Percentiles rank a stretch among this genome's conserved stretches.
Evolutionary conservation across 2,797 vertebrate species (phyloP).

Genomic region (Acropternis orthonyx): DNA sequence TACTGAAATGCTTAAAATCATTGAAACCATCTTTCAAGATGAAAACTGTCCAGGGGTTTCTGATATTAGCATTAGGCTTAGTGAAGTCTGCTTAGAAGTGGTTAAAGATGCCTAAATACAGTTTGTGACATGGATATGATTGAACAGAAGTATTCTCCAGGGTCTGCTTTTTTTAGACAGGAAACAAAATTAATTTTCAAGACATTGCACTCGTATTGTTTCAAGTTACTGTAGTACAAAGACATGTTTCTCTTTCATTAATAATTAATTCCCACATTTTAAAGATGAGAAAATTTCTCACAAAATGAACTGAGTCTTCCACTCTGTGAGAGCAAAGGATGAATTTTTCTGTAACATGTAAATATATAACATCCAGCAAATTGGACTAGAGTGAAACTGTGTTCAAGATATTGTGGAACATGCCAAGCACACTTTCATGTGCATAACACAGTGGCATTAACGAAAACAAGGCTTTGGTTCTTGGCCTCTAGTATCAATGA

Average conservation of each 20-base stretch:
- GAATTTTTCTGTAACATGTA: background rate
- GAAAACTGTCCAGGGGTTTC: background rate
- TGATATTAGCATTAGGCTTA: background rate
- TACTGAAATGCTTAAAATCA: background rate
- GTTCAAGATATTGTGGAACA: background rate
- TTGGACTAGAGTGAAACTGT: background rate
- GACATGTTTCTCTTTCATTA: background rate
- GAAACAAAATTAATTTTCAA: constrained; percentile 26
- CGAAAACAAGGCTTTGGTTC: background rate
- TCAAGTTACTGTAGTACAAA: constrained; percentile 22
- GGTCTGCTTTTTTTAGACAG: background rate
- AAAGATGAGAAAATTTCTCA: background rate
- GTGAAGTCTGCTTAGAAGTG: background rate
- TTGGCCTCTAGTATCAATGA: background rate
- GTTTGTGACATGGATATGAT: background rate
- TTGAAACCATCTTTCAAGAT: background rate
- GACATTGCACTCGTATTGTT: background rate
- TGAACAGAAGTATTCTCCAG: background rate
- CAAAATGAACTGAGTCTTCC: background rate
- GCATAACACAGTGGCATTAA: background rate
- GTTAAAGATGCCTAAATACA: background rate
- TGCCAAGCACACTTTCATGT: background rate
- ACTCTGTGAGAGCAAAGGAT: background rate
- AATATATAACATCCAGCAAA: constrained; percentile 14
- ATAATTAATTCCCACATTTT: constrained; percentile 7